Base-by-base conservation (phyloP, 1,140 invertebrate genomes). In the Cotesia typhae region DNA sequence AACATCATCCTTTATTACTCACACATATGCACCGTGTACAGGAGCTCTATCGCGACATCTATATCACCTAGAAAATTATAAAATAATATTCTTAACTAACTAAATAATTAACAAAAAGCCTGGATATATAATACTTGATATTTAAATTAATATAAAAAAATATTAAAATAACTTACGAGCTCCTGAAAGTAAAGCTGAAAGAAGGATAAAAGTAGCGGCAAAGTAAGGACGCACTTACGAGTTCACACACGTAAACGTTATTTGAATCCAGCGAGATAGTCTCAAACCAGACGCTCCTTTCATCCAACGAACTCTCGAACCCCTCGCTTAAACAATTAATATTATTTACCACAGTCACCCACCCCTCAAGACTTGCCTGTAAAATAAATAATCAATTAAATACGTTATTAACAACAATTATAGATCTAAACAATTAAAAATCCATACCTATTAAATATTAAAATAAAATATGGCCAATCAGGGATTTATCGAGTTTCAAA, bases 401-500 rank as follows among this genome's bases (percentile, higher is more conserved):
- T 59, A 9, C 4, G 17, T 38, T 12, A 71, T 59, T 64, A 63
- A 37, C n/a, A 20, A 17, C 52, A 38, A 69, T 37, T 47, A 51
- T 67, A 74, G 73, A 73, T 79, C 67, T 47, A 28, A 70, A 61
- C 68, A 77, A 37, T 63, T 71, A n/a, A 47, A 9, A 38, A 52
- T 51, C 28, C 7, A 6, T 67, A 6, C 20, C 5, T 7, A 51
- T 14, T 6, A 41, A 64, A 59, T n/a, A 36, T n/a, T 35, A 28
- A 37, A 60, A 68, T 14, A 41, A 52, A 35, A 74, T 78, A 88
- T 83, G 85, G 87, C 88, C 88, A 90, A 89, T 89, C 84, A 88
- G 85, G 84, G 76, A 80, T 82, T 82, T 85, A 85, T 88, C 83
- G 89, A 88, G 89, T 87, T 85, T 88, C 87, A 90, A 90, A 89